These are phyloP conservation scores for Pithys albifrons DNA, from an alignment of 2,113 vertebrate genomes.

Conservation along the genomic window DNA sequence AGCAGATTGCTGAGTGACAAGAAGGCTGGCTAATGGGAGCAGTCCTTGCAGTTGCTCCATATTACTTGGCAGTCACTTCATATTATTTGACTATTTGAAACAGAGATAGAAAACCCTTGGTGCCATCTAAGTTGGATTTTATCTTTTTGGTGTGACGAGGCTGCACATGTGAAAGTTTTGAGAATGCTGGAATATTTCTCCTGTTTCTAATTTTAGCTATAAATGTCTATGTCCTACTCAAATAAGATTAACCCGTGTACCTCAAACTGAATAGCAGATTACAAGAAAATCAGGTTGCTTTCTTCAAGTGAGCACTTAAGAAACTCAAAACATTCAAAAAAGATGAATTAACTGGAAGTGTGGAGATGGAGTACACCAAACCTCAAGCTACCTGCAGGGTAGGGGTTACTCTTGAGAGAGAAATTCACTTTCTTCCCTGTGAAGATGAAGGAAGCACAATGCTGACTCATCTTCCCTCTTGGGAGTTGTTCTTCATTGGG, in stretches of 20 bases:
- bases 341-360: background rate
- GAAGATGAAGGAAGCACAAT: background rate
- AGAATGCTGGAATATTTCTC: background rate
- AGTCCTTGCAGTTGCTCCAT: background rate
- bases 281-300: background rate
- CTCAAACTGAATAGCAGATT: background rate
- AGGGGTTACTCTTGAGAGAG: background rate
- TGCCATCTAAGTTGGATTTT: background rate
- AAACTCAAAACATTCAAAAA: background rate
- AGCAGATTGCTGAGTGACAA: background rate
- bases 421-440: background rate
- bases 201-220: background rate
- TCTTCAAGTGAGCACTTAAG: background rate
- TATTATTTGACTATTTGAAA: background rate
- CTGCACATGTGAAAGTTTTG: background rate
- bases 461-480: background rate
- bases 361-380: background rate
- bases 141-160: background rate
- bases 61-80: background rate
- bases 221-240: background rate
- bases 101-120: background rate
- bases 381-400: background rate
- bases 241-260: background rate
- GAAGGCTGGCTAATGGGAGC: background rate
- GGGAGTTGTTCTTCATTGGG: background rate